Base-by-base conservation (phyloP, 2,113 vertebrate species). In the Coreoperca whiteheadi region DNA sequence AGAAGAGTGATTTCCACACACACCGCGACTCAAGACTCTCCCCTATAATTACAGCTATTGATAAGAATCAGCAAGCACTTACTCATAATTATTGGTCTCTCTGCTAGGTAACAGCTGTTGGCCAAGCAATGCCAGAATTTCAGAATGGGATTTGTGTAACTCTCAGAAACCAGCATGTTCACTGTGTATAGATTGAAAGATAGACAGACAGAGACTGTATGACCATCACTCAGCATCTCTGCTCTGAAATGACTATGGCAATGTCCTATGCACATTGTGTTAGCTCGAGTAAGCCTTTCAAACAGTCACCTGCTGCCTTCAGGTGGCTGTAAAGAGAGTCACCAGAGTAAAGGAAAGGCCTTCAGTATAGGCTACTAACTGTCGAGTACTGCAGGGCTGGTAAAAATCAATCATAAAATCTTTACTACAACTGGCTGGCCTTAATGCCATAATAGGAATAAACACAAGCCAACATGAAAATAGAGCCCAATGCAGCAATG, bases 21-120 rank as follows among this genome's bases (percentile, higher is more conserved):
- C 61, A 81, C 74, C 0, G 6, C 20, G 10, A 79, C 71, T 82
- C 70, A 74, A 77, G 60, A 75, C 80, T 79, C 66, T 84, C 56
- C 86, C 73, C 87, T 87, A 67, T 93, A 92, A 94, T 94, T 92
- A 93, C 81, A 84, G 81, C 86, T 87, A 94, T 92, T 94, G 92
- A 95, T 92, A 88, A 94, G 81, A 89, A 79, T 89, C 91, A 89
- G 88, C 84, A 85, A 91, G 82, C 89, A 91, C 91, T 93, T 93
- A 81, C 59, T 69, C 85, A 88, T 92, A 94, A 93, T 94, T 92
- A 92, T 51, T 75, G 81, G 83, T 90, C 84, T 91, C 92, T 89
- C 83, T 86, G 81, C 72, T 84, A 88, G 87, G 89, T 81, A 90
- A 77, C 91, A 93, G 91, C 91, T 94, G 93, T 85, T 87, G 64